Conservation (phyloP, 2,888 invertebrate genomes). For the Phorcus lineatus region DNA sequence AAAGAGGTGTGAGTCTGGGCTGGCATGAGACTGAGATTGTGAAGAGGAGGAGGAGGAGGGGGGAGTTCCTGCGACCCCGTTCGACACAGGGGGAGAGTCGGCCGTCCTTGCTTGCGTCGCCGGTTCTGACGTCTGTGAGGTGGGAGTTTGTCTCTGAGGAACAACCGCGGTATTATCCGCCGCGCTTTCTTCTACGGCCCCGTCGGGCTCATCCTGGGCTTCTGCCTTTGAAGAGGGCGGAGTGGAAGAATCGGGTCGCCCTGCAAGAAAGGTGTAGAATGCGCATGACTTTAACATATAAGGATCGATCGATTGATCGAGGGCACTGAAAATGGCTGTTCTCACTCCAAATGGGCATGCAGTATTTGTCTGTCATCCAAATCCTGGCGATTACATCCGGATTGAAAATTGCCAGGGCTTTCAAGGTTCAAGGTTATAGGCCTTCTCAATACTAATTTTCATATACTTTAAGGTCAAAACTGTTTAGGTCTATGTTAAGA, state of each 20-base stretch:
- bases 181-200: conserved; percentile 13
- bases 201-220: conserved; percentile 25
- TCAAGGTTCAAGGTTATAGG: no score
- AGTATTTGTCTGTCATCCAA: no score
- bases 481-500: not conserved
- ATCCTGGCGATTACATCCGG: no score
- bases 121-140: conserved; percentile 16
- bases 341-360: no score
- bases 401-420: no score
- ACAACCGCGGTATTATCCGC: conserved; percentile 6
- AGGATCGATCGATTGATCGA: not conserved
- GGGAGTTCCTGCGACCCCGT: conserved; percentile 29
- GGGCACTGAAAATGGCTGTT: no score
- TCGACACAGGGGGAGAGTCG: conserved; percentile 18
- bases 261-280: conserved; percentile 73
- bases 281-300: conserved; percentile 51
- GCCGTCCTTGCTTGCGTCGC: not conserved
- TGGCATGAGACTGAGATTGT: conserved; percentile 26
- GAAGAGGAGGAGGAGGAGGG: conserved; percentile 34
- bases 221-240: conserved; percentile 23
- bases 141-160: conserved; percentile 25
- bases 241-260: conserved; percentile 27
- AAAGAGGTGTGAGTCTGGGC: conserved; percentile 34
- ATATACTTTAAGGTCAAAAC: no score
- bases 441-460: no score